A percentile compares a stretch with the other conserved stretches of the same genome.
These are phyloP conservation scores for Platycnemis pennipes DNA, from an alignment of 2,888 invertebrate genomes.

Conservation along the genomic window DNA sequence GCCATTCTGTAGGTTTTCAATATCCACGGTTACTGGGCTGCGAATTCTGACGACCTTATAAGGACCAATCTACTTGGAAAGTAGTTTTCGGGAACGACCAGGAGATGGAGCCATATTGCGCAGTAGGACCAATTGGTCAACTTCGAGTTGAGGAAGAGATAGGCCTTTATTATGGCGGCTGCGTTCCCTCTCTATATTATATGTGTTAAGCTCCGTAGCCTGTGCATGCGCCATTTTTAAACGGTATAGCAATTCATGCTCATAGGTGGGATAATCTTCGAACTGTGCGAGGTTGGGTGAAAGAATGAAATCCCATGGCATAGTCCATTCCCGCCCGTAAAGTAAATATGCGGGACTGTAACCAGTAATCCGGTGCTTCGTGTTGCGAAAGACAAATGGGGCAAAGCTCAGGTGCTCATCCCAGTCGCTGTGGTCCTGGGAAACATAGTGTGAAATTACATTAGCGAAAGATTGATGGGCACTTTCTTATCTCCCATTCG, in stretches of 20 bases:
- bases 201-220: background rate
- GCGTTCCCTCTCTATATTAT: background rate
- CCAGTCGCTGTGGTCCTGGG: conserved; percentile 25
- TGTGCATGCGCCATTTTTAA: background rate
- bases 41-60: background rate
- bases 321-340: background rate
- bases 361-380: background rate
- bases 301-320: background rate
- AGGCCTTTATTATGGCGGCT: background rate
- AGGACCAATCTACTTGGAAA: background rate
- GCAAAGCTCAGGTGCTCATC: conserved; percentile 26
- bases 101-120: background rate
- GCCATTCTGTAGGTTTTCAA: background rate
- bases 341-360: background rate
- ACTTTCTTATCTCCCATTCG: background rate
- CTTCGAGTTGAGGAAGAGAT: background rate
- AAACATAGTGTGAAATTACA: background rate
- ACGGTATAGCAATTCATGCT: background rate
- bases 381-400: background rate
- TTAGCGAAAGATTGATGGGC: background rate
- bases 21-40: background rate
- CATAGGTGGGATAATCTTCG: background rate
- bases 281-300: background rate
- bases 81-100: background rate
- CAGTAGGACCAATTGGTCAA: background rate